A percentile compares a stretch with the other conserved stretches of the same genome.
Conservation (phyloP, 2,888 invertebrate species). For the Tinea pellionella region DNA sequence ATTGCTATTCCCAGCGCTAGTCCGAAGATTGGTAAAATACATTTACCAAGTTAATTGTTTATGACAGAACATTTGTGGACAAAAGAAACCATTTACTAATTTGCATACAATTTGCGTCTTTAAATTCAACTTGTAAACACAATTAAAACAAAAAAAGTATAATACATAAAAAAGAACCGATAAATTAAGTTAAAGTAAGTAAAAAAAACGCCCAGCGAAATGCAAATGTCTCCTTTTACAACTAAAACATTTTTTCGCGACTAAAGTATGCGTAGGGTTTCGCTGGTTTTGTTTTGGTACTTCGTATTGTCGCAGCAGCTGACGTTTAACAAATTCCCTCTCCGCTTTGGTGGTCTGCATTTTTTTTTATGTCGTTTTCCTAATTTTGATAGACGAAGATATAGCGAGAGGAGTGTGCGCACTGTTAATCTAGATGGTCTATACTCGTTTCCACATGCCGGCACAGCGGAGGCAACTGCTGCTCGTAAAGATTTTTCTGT, state of each 20-base stretch:
- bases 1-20: no score
- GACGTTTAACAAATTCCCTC: slow-evolving; percentile 17
- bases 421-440: no score
- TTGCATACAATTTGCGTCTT: background rate
- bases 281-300: background rate
- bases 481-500: no score
- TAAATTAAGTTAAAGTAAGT: slow-evolving; percentile 5
- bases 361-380: no score
- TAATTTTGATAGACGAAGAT: no score
- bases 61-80: no score
- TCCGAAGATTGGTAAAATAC: no score
- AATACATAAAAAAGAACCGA: background rate
- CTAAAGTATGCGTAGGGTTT: slow-evolving; percentile 16
- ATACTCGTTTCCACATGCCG: no score
- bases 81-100: background rate
- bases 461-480: no score
- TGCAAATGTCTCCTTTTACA: slow-evolving; percentile 42
- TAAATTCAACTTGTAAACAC: background rate
- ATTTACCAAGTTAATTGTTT: no score
- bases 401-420: no score
- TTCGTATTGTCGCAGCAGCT: slow-evolving; percentile 26
- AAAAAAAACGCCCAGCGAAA: slow-evolving; percentile 27
- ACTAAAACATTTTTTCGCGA: slow-evolving; percentile 46
- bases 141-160: background rate
- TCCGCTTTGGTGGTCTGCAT: background rate